Evolutionary conservation across 30 jellyfish, hydroid and myxozoan species (phyloP), one percentile per base, ranked within the genome.

Genomic region (Chrysaora quinquecirrha): DNA sequence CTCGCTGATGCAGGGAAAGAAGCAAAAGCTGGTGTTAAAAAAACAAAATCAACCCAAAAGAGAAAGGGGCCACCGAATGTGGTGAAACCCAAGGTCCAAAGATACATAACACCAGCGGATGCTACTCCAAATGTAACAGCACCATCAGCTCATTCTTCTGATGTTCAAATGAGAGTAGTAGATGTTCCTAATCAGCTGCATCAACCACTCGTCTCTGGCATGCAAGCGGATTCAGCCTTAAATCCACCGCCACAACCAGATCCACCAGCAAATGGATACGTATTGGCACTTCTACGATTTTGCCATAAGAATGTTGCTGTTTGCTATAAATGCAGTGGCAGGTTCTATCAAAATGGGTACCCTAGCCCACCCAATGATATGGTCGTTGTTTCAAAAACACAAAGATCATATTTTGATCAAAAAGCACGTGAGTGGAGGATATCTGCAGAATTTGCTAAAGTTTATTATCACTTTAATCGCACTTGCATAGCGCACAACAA

Each of bases 51-150:
- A 46, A 72, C 84, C 14, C 84, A 72, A 24, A 72, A 48, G 71
- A 72, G 84, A 48, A 72, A 72, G 20, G 84, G 84, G 2, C 84
- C 84, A n/a, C 75, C 84, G 0, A 72, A 72, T 35, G 2, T 46
- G 0, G 1, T 14, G 29, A 72, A 72, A 72, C 48, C 0, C 0
- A 72, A 72, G 16, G 84, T 72, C 0, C 24, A 2, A 24, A 48
- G 20, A 48, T 0, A 1, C 43, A 33, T 72, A 46, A 47, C 2
- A 25, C 79, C 60, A 24, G 22, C 28, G 0, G 64, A 67, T 60
- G 19, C 24, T 66, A 1, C 24, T 0, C 21, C 63, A 66, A 30
- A 1, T 34, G 1, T 54, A 25, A 31, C 78, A 66, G 78, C 78
- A 66, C 25, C 78, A 66, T 54, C 56, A 66, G 78, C 78, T 54